Conservation (phyloP, 92 coral and sea anemone species). For the Paragorgia papillata region DNA sequence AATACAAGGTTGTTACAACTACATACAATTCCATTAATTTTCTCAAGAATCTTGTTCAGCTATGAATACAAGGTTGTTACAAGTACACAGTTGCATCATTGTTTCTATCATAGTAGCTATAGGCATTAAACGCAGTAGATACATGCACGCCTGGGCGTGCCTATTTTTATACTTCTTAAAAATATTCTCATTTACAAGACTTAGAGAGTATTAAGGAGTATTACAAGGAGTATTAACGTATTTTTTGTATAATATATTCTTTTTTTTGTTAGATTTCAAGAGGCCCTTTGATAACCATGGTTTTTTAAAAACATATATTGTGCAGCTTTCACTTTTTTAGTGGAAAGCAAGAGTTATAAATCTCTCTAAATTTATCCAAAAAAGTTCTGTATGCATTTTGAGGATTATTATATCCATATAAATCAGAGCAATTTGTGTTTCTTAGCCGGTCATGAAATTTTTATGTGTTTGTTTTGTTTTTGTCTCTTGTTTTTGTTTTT, state of each 20-base stretch:
- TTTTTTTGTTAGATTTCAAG: slow-evolving; percentile 4
- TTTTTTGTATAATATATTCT: slow-evolving; percentile 10
- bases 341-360: slow-evolving; percentile 56
- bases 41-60: too few relatives aligned
- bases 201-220: too few relatives aligned
- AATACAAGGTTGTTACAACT: too few relatives aligned
- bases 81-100: too few relatives aligned
- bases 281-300: slow-evolving; percentile 8
- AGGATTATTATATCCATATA: slow-evolving; percentile 51
- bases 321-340: slow-evolving; percentile 32
- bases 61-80: too few relatives aligned
- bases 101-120: too few relatives aligned
- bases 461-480: background rate
- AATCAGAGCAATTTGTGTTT: slow-evolving; percentile 13
- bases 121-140: too few relatives aligned
- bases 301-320: background rate
- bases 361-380: slow-evolving; percentile 34
- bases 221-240: too few relatives aligned
- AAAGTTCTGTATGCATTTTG: slow-evolving; percentile 32
- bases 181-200: too few relatives aligned
- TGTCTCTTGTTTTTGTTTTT: background rate
- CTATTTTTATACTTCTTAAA: too few relatives aligned
- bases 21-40: too few relatives aligned
- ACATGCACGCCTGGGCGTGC: too few relatives aligned
- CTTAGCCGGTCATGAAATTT: slow-evolving; percentile 16